Evolutionary conservation across 2,113 vertebrate genomes (phyloP).

Genomic region (Pelodiscus sinensis): DNA sequence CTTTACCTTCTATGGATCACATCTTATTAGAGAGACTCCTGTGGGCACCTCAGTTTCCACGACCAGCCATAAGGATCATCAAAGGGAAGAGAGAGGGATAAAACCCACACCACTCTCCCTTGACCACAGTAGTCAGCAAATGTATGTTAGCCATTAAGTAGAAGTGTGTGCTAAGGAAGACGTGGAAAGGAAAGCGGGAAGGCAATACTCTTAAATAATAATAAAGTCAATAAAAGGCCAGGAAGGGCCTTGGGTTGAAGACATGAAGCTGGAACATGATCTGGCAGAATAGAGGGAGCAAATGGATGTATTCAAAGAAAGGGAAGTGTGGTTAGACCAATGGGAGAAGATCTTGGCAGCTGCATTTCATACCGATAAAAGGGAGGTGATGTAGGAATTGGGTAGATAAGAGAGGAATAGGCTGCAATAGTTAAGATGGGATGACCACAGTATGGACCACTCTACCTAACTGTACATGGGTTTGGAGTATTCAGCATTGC

Average conservation of each 20-base stretch:
- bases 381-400: neutral
- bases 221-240: too few relatives aligned
- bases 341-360: neutral
- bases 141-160: neutral
- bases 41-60: neutral
- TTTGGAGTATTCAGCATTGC: neutral
- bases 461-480: neutral
- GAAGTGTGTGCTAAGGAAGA: neutral
- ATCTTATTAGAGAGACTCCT: neutral
- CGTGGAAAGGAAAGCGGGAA: neutral
- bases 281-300: neutral
- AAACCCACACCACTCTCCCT: neutral
- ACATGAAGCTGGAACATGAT: neutral
- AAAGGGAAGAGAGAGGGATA: neutral
- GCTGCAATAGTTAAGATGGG: neutral
- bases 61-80: neutral
- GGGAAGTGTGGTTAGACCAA: neutral
- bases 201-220: neutral
- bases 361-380: neutral
- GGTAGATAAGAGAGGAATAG: neutral
- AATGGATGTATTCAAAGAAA: neutral
- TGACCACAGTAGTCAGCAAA: neutral
- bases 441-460: neutral
- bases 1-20: neutral
- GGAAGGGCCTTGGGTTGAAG: neutral